Percentiles rank a stretch among this genome's conserved stretches.
These are phyloP conservation scores for Dasypus novemcinctus DNA, from an alignment of 2,113 vertebrate genomes.

Conservation along the genomic window DNA sequence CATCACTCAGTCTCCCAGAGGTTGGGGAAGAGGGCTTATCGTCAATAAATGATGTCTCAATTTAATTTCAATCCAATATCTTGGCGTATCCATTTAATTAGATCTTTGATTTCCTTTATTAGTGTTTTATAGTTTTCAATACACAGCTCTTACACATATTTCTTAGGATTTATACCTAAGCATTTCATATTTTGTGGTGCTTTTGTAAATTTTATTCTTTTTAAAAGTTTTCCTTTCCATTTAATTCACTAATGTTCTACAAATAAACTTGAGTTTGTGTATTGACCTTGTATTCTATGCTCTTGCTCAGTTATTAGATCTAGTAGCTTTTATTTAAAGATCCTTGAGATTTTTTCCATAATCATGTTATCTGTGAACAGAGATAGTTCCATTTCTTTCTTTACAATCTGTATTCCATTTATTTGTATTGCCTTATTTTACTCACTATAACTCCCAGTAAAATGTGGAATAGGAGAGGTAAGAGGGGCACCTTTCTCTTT, in stretches of 20 bases:
- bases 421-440: background rate
- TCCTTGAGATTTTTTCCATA: background rate
- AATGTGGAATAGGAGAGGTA: too few species aligned
- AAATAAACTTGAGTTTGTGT: background rate
- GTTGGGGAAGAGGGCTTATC: too few species aligned
- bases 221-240: background rate
- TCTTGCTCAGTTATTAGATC: background rate
- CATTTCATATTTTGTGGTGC: background rate
- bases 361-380: too few species aligned
- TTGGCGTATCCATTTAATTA: background rate
- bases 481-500: too few species aligned
- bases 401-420: background rate
- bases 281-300: background rate
- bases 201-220: background rate
- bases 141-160: background rate
- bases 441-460: too few species aligned
- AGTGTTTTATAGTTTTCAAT: background rate
- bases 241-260: background rate
- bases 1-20: too few species aligned
- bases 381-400: background rate
- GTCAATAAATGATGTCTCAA: too few species aligned
- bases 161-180: background rate
- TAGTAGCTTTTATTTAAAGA: background rate
- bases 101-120: background rate
- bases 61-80: background rate